Conservation (phyloP, 2,113 vertebrate species). For the Bubo blakistoni region DNA sequence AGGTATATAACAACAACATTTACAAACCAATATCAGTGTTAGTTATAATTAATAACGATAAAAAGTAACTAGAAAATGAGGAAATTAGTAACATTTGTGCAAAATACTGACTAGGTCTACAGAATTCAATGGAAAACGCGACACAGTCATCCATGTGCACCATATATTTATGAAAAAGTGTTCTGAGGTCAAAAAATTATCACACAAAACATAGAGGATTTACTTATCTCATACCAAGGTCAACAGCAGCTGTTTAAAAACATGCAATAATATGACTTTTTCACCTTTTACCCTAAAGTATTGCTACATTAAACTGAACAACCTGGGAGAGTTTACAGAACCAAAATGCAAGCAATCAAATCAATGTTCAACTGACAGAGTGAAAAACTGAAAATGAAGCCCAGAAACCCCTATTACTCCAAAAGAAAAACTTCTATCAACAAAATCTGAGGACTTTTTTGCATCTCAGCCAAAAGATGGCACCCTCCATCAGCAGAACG, state of each 20-base stretch:
- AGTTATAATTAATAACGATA: rapidly evolving
- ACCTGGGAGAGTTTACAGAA: neutral
- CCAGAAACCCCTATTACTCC: neutral
- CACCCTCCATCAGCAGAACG: neutral
- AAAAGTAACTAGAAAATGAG: neutral
- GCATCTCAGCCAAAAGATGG: constrained; percentile 26
- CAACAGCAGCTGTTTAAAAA: neutral
- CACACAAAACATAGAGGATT: neutral
- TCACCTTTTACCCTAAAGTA: neutral
- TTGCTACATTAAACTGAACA: neutral
- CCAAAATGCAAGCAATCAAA: neutral
- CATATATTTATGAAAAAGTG: neutral
- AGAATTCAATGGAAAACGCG: neutral
- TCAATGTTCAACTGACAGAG: neutral
- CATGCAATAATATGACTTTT: neutral
- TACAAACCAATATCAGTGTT: rapidly evolving
- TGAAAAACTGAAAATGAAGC: neutral
- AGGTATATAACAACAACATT: rapidly evolving
- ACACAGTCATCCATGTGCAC: rapidly evolving
- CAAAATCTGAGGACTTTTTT: neutral
- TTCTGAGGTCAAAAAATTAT: neutral
- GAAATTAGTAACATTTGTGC: rapidly evolving
- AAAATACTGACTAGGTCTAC: neutral
- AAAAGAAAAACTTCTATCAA: neutral
- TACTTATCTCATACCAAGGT: neutral